Percentiles rank a stretch among this genome's conserved stretches.
Conservation (phyloP, 2,113 vertebrate species). For the Campylomormyrus tamandua region DNA sequence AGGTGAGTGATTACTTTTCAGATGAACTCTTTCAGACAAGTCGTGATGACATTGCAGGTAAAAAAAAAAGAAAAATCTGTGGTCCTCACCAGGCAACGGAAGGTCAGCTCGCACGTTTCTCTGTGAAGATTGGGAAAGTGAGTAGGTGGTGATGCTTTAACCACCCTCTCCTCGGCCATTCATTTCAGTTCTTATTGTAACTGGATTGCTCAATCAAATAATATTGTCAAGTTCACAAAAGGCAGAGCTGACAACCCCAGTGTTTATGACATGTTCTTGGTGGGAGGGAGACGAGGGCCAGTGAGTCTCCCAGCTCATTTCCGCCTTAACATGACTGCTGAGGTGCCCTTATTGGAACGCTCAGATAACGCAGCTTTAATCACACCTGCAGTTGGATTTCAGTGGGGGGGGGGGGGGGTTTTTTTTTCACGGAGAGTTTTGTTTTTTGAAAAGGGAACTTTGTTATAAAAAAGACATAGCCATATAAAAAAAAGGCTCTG, state of each 20-base stretch:
- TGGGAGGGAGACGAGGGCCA: slow-evolving; percentile 21
- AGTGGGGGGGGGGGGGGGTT: background rate
- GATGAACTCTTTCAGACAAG: background rate
- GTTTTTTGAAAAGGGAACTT: background rate
- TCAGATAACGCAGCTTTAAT: slow-evolving; percentile 40
- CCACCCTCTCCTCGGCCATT: background rate
- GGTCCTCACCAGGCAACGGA: slow-evolving; percentile 9
- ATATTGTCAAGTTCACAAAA: slow-evolving; percentile 45
- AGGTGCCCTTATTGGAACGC: background rate
- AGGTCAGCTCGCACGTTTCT: slow-evolving; percentile 11
- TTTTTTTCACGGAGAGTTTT: background rate
- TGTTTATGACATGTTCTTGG: background rate
- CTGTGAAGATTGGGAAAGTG: slow-evolving; percentile 16
- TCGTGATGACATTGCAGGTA: background rate
- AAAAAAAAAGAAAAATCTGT: background rate
- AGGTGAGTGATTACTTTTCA: background rate
- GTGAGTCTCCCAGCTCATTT: slow-evolving; percentile 47
- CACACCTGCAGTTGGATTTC: slow-evolving; percentile 2
- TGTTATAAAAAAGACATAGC: background rate
- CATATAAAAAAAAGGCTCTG: background rate
- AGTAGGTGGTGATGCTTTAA: background rate
- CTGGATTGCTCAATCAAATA: slow-evolving; percentile 36
- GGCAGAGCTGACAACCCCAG: slow-evolving; percentile 2
- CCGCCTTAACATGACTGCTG: slow-evolving; percentile 29
- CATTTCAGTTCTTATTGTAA: slow-evolving; percentile 25